These are phyloP conservation scores for Venturia canescens DNA, from an alignment of 1,140 invertebrate genomes.

Conservation along the genomic window DNA sequence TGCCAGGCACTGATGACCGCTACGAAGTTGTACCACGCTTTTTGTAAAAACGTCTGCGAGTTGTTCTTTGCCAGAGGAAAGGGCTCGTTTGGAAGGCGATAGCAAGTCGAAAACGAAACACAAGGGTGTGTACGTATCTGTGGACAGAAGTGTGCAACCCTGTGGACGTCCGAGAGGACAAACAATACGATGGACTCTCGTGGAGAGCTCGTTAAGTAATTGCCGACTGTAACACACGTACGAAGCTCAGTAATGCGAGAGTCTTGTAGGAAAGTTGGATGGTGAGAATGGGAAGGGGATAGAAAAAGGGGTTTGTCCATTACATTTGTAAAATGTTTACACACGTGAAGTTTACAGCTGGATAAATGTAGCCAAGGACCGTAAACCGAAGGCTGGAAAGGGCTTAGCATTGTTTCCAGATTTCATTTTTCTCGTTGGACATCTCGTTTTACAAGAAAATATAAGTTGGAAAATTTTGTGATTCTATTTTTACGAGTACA, in stretches of 20 bases:
- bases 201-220: slow-evolving; percentile 65
- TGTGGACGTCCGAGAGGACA: slow-evolving; percentile 32
- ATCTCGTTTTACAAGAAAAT: too few species aligned
- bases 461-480: too few species aligned
- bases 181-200: slow-evolving; percentile 49
- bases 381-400: too few species aligned
- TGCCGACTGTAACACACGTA: slow-evolving; percentile 51
- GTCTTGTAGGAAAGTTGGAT: slow-evolving; percentile 56
- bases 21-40: slow-evolving; percentile 6
- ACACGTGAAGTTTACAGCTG: too few species aligned
- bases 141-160: neutral
- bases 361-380: too few species aligned
- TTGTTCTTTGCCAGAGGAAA: slow-evolving; percentile 13
- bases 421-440: too few species aligned
- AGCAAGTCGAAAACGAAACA: neutral
- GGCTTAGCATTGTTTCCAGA: too few species aligned
- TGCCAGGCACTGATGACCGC: neutral
- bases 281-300: slow-evolving; percentile 12
- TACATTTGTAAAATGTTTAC: neutral
- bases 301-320: slow-evolving; percentile 9
- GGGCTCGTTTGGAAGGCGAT: neutral
- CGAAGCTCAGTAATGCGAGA: slow-evolving; percentile 63
- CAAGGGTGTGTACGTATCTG: slow-evolving; percentile 1
- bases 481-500: too few species aligned
- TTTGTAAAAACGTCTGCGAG: slow-evolving; percentile 37